phyloP scores from a whole-genome alignment of 2,888 invertebrate species.

The Acrobasis consociella region DNA sequence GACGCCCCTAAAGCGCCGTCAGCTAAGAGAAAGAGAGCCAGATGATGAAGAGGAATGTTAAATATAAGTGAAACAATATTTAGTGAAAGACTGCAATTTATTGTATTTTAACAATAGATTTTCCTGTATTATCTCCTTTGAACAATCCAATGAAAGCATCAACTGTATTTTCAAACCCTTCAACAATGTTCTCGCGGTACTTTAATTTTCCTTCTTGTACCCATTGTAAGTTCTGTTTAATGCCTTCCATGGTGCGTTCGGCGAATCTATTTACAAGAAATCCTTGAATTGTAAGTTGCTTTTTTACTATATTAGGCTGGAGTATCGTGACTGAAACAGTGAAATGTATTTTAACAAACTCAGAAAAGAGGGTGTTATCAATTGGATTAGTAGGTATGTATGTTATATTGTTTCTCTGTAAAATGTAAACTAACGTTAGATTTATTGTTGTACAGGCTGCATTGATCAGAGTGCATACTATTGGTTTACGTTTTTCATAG shows the following conservation, averaged over 20 bases:
- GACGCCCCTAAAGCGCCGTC: slow-evolving; percentile 28
- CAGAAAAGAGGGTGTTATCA: too few relatives aligned
- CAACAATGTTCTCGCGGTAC: slow-evolving; percentile 84
- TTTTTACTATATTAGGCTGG: slow-evolving; percentile 79
- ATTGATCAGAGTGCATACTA: too few relatives aligned
- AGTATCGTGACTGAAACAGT: slow-evolving; percentile 61
- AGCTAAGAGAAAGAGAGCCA: slow-evolving; percentile 49
- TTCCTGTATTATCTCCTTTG: slow-evolving; percentile 85
- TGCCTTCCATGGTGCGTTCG: slow-evolving; percentile 82
- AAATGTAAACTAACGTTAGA: too few relatives aligned
- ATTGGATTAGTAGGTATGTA: too few relatives aligned
- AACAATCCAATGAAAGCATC: slow-evolving; percentile 85
- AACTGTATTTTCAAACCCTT: slow-evolving; percentile 86
- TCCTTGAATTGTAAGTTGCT: slow-evolving; percentile 85
- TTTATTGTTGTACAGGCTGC: too few relatives aligned
- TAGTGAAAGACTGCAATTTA: slow-evolving; percentile 8
- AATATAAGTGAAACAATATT: slow-evolving; percentile 8
- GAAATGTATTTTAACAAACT: too few relatives aligned
- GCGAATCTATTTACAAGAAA: slow-evolving; percentile 79
- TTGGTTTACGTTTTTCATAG: too few relatives aligned
- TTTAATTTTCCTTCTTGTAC: slow-evolving; percentile 85
- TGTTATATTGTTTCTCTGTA: too few relatives aligned
- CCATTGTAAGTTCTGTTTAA: slow-evolving; percentile 83
- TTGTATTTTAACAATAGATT: slow-evolving; percentile 78
- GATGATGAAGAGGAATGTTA: slow-evolving; percentile 35